Conservation (phyloP, 1,140 invertebrate genomes). For the Cyrtorhinus lividipennis region DNA sequence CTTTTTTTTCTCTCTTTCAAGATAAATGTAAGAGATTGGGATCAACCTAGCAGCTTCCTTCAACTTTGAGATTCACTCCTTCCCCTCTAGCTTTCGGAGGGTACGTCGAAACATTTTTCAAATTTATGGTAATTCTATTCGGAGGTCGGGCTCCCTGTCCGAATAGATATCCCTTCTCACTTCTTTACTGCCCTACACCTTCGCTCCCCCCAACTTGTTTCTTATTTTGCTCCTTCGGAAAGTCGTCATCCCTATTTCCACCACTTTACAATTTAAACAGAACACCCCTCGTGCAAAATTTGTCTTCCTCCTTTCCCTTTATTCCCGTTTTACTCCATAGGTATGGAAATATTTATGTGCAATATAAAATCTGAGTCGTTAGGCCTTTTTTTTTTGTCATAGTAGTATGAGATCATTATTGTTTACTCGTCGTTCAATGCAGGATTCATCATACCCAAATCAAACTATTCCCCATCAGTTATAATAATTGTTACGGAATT, state of each 20-base stretch:
- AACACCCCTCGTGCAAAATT: no score
- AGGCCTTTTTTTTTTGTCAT: no score
- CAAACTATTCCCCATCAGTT: no score
- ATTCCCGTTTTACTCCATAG: no score
- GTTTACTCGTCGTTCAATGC: no score
- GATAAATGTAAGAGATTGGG: neutral
- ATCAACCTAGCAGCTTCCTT: neutral
- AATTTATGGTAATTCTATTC: neutral
- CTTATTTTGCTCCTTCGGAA: neutral
- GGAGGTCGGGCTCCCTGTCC: neutral
- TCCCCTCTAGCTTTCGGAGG: neutral
- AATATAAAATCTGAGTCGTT: no score
- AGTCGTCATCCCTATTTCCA: neutral
- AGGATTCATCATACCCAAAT: no score
- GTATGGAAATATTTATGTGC: no score
- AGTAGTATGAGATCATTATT: no score
- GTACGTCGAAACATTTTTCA: neutral
- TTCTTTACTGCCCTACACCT: neutral
- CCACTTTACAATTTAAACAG: neutral
- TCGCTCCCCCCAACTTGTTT: neutral
- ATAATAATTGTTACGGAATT: no score
- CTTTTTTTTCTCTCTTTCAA: no score
- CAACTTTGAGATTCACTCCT: neutral
- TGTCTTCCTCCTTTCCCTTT: no score
- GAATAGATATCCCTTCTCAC: neutral